Evolutionary conservation across 2,113 vertebrate species (phyloP).

Genomic region (Nematolebias whitei): DNA sequence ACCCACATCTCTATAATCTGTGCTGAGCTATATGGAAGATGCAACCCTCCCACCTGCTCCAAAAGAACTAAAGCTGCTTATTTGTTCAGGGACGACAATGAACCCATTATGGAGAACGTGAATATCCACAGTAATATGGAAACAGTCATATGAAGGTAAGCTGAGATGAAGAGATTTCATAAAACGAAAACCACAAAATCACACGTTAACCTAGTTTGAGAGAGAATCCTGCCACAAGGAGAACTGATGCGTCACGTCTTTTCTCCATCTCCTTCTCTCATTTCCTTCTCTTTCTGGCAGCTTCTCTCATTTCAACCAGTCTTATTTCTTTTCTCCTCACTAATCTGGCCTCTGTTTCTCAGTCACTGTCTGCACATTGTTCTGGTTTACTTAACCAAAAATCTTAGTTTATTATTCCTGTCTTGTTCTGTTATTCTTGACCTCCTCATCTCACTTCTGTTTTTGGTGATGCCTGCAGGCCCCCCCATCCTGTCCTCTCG

Average conservation of each 20-base stretch:
- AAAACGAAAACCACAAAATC: slow-evolving; percentile 30
- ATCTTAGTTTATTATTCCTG: slow-evolving; percentile 21
- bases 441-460: slow-evolving; percentile 14
- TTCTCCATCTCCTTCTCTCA: slow-evolving; percentile 19
- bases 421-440: neutral
- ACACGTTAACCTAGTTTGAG: slow-evolving; percentile 42
- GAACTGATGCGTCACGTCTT: slow-evolving; percentile 50
- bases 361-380: slow-evolving; percentile 34
- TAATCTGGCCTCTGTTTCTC: slow-evolving; percentile 50
- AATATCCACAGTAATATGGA: slow-evolving; percentile 14
- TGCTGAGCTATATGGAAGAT: slow-evolving; percentile 56
- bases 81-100: slow-evolving; percentile 34
- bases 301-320: slow-evolving; percentile 38
- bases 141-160: slow-evolving; percentile 17
- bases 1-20: slow-evolving; percentile 62
- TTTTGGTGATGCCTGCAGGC: slow-evolving; percentile 14
- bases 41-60: slow-evolving; percentile 54
- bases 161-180: slow-evolving; percentile 25
- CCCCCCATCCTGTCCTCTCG: neutral
- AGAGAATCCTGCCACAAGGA: slow-evolving; percentile 54
- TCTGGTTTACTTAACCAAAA: slow-evolving; percentile 11
- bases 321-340: slow-evolving; percentile 4
- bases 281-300: slow-evolving; percentile 43
- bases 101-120: slow-evolving; percentile 24
- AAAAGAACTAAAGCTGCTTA: slow-evolving; percentile 55